Evolutionary conservation across 2,113 vertebrate genomes (phyloP), one percentile per base, ranked within the genome.

Genomic region (Anoura caudifer): DNA sequence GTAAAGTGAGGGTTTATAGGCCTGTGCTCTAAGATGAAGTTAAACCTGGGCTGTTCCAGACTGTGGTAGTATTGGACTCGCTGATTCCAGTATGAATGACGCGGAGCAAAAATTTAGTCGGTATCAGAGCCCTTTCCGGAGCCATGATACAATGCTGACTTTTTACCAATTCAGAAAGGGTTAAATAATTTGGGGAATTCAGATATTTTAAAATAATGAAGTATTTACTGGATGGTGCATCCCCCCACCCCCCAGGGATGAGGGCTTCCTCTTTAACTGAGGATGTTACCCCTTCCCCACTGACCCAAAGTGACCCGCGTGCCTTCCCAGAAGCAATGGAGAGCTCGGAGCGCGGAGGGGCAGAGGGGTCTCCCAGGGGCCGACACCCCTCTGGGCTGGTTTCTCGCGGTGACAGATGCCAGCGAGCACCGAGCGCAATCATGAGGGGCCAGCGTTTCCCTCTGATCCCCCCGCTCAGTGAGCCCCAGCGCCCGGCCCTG

Each of bases 381-480:
- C 15, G 4, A 1, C 0, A 6, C 14, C 28, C 2, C 4, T 2
- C 15, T 1, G 7, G 5, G 47, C 15, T 20, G 4, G 54, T 45
- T 2, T 45, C 31, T 52, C 11, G 5, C n/a, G 79, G 22, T 13
- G 1, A 6, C 16, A 6, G 14, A 16, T 7, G 33, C 3, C 54
- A n/a, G 28, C 19, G 1, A 7, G 33, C 4, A 3, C 41, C 5
- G 4, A 3, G 19, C 33, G 33, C 20, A 4, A 9, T 26, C 14
- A 38, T 0, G 7, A 9, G 22, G 10, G 14, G 13, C 24, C 31
- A 28, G 1, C 5, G 0, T 3, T 31, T 61, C 14, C 4, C 0
- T 17, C 10, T 12, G 9, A 13, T 8, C 0, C 15, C 8, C 52
- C 16, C 33, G 70, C 15, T 33, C 31, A 7, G 17, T 24, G 12